Base-by-base conservation (phyloP, 2,888 invertebrate genomes). In the Microdon myrmicae region DNA sequence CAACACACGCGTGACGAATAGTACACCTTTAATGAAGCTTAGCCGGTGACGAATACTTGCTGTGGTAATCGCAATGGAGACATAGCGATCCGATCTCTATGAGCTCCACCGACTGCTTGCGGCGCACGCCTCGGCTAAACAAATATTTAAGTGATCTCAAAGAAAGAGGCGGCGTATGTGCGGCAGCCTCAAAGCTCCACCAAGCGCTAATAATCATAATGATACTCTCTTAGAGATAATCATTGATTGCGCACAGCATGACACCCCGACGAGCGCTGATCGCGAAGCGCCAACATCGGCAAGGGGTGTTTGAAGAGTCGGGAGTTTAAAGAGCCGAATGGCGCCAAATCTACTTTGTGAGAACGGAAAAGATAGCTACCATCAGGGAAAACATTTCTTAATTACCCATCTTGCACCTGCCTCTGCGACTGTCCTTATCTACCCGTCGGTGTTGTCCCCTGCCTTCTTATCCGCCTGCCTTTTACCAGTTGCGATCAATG, bases 141-240 rank as follows among this genome's bases (percentile, higher is more conserved):
- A 64, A 64, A 53, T 32, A 47, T 64, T 43, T 58, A 45, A 58
- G 53, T 45, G 47, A 51, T 26, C 43, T 49, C 43, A 49, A 64
- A 64, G 56, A 51, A 56, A 64, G 56, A 58, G 64, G 47, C 47
- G 58, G 58, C 38, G 48, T 64, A 39, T 49, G 39, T 23, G 64
- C 64, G 64, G 64, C 64, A 58, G 51, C 47, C 64, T 64, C 64
- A 64, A 64, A 64, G 58, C 20, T 43, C 35, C 26, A 19, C 32
- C 20, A 58, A 58, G 51, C 64, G 51, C 45, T 64, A 64, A 60
- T 60, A 60, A 64, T 64, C 64, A 58, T 58, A 58, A 64, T 64
- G 58, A 64, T 51, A 58, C 58, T 58, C 64, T 58, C 47, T 37
- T 23, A 32, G 37, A 64, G 64, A 64, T 64, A 64, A 64, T 64